Conservation (phyloP, 2,113 vertebrate species). For the Coturnix japonica region DNA sequence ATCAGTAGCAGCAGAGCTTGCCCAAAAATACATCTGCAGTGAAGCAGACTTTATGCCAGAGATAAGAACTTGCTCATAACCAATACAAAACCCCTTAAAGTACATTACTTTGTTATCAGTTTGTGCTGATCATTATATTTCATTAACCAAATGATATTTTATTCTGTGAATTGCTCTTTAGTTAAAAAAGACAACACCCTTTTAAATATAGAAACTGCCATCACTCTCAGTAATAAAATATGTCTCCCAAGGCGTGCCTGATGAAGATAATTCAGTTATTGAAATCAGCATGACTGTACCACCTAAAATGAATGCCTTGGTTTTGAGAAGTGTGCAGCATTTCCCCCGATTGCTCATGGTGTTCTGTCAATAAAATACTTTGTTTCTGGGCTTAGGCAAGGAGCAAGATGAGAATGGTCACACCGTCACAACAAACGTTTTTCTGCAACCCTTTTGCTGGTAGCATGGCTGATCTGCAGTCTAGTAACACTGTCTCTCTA, state of each 20-base stretch:
- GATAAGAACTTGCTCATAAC: not conserved
- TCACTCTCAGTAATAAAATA: not conserved
- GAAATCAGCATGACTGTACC: not conserved
- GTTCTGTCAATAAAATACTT: not conserved
- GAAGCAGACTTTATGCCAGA: not conserved
- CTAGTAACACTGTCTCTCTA: not conserved
- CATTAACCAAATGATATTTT: conserved; percentile 7
- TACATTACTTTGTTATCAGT: not conserved
- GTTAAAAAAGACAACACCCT: not conserved
- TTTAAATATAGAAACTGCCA: not conserved
- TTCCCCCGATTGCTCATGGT: not conserved
- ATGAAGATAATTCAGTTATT: not conserved
- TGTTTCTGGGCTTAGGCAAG: not conserved
- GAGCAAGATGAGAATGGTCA: not conserved
- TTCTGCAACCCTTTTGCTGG: not conserved
- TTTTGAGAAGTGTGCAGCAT: not conserved
- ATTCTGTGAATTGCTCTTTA: not conserved
- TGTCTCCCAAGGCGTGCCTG: not conserved
- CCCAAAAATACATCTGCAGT: not conserved
- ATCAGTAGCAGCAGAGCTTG: not conserved
- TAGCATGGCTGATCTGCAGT: not conserved
- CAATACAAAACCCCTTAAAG: not conserved
- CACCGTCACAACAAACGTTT: not conserved
- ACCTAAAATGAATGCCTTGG: not conserved
- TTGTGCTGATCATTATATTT: not conserved